Evolutionary conservation across 2,888 invertebrate species (phyloP).

Genomic region (Lasioglossum pauxillum): DNA sequence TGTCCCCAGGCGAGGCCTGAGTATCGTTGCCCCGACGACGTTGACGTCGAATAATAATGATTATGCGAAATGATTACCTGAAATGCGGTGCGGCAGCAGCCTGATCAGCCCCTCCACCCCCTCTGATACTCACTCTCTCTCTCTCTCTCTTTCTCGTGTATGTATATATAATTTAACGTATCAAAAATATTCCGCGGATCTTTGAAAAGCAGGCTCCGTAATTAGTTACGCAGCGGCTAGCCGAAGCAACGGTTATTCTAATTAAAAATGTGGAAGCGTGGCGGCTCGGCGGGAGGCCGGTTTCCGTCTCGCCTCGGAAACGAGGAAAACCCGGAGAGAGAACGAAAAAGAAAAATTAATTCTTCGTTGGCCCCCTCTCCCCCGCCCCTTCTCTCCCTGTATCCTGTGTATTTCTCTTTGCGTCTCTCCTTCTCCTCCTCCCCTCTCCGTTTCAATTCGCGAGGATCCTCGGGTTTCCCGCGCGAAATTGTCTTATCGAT

Average conservation of each 20-base stretch:
- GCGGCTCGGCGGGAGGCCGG: constrained; percentile 43
- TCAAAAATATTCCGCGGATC: constrained; percentile 59
- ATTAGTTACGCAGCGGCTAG: constrained; percentile 45
- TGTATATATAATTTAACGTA: constrained; percentile 53
- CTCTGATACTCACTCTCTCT: background rate
- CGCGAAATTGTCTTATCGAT: constrained; percentile 64
- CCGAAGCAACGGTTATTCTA: constrained; percentile 46
- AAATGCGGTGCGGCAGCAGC: background rate
- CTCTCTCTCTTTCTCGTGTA: background rate
- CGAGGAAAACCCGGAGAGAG: constrained; percentile 1
- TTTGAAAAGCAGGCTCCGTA: constrained; percentile 55
- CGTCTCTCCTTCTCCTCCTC: constrained; percentile 14
- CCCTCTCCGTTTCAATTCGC: constrained; percentile 36
- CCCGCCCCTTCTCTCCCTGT: background rate
- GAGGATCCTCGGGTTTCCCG: constrained; percentile 67
- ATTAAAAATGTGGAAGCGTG: constrained; percentile 48
- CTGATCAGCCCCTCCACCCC: constrained; percentile 7
- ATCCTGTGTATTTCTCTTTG: background rate
- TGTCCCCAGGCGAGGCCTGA: constrained; percentile 10
- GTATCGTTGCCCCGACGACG: constrained; percentile 19
- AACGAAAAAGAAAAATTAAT: constrained; percentile 3
- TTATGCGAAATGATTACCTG: constrained; percentile 29
- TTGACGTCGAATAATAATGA: constrained; percentile 30
- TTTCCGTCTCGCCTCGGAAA: constrained; percentile 62
- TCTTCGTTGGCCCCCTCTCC: background rate